Evolutionary conservation across 2,113 vertebrate species (phyloP).

Genomic region (Nerophis lumbriciformis): DNA sequence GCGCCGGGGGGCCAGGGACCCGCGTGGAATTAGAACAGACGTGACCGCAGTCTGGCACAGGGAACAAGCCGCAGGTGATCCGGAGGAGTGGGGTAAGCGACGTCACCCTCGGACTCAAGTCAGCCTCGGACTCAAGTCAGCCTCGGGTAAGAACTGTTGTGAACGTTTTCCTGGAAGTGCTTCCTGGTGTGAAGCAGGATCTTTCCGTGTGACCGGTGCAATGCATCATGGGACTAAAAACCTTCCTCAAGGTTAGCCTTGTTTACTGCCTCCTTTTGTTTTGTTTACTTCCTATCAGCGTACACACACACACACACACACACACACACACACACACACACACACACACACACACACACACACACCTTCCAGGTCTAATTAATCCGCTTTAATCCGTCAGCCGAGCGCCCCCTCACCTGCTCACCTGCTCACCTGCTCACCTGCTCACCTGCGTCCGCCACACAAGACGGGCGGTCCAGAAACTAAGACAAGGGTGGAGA

Average conservation of each 20-base stretch:
- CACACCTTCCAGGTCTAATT: slow-evolving; percentile 40
- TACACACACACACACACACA: slow-evolving; percentile 20
- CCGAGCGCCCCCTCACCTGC: slow-evolving; percentile 38
- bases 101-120: too few relatives aligned
- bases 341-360: not conserved
- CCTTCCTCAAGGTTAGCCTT: slow-evolving; percentile 44
- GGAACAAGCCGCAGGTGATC: too few relatives aligned
- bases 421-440: too few relatives aligned
- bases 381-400: slow-evolving; percentile 47
- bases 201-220: slow-evolving; percentile 30
- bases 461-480: slow-evolving; percentile 12
- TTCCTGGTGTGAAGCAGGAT: too few relatives aligned
- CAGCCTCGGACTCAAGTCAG: too few relatives aligned
- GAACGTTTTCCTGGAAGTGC: too few relatives aligned
- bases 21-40: too few relatives aligned
- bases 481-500: slow-evolving; percentile 7
- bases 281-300: slow-evolving; percentile 28
- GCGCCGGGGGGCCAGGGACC: too few relatives aligned
- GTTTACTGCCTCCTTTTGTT: slow-evolving; percentile 28
- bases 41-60: too few relatives aligned
- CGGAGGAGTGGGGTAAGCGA: too few relatives aligned
- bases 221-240: slow-evolving; percentile 22
- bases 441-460: slow-evolving; percentile 45
- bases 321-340: slow-evolving; percentile 11
- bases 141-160: too few relatives aligned